Evolutionary conservation across 2,888 invertebrate species (phyloP).

Genomic region (Horisme vitalbata): DNA sequence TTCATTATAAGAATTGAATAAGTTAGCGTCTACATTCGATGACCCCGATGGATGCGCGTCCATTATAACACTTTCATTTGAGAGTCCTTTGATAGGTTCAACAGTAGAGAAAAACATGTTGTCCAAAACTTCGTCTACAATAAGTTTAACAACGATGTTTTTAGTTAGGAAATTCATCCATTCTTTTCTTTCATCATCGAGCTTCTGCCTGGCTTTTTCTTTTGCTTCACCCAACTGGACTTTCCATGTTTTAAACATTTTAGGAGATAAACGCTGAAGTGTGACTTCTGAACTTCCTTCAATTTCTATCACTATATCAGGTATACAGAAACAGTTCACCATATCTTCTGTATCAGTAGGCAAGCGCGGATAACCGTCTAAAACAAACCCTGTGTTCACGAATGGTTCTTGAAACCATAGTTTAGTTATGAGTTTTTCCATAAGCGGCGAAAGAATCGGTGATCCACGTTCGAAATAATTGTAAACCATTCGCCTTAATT

Average conservation of each 20-base stretch:
- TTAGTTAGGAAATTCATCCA: slow-evolving; percentile 60
- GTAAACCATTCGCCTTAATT: slow-evolving; percentile 60
- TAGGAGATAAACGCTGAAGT: slow-evolving; percentile 54
- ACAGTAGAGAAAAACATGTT: slow-evolving; percentile 31
- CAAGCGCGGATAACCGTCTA: slow-evolving; percentile 85
- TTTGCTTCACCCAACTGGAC: slow-evolving; percentile 61
- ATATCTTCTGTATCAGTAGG: slow-evolving; percentile 80
- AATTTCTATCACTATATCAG: slow-evolving; percentile 83
- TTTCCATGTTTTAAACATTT: slow-evolving; percentile 66
- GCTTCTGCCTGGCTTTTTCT: slow-evolving; percentile 43
- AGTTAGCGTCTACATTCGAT: slow-evolving; percentile 56
- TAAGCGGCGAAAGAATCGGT: slow-evolving; percentile 65
- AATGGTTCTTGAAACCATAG: slow-evolving; percentile 82
- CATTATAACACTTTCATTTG: slow-evolving; percentile 65
- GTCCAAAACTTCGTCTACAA: slow-evolving; percentile 59
- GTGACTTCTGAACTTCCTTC: slow-evolving; percentile 55
- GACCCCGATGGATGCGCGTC: slow-evolving; percentile 69
- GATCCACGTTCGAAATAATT: slow-evolving; percentile 77
- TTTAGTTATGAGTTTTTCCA: slow-evolving; percentile 66
- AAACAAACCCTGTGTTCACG: slow-evolving; percentile 74
- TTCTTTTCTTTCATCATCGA: slow-evolving; percentile 44
- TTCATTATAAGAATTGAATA: slow-evolving; percentile 60
- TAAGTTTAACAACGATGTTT: slow-evolving; percentile 52
- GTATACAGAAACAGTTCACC: slow-evolving; percentile 73
- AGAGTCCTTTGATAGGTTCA: slow-evolving; percentile 33